Evolutionary conservation across 2,113 vertebrate genomes (phyloP), one percentile per base, ranked within the genome.

Genomic region (Nipponia nippon): DNA sequence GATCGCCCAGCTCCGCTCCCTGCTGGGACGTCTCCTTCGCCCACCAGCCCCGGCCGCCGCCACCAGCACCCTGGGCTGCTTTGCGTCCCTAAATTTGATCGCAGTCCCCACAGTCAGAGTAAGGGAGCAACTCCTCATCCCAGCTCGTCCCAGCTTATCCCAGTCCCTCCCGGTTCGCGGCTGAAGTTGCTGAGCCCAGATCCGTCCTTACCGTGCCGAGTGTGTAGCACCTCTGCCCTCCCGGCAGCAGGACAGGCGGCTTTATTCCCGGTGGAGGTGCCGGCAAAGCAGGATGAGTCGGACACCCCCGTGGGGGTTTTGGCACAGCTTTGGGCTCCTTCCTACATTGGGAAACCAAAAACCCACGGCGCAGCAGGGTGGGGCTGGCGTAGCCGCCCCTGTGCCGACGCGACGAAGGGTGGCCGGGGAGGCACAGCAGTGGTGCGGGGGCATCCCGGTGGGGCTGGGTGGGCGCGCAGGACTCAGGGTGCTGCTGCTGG

Each of bases 241-340:
- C 56, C 19, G 0, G 93, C 47, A 38, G 65, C 95, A 65, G 95
- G 93, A 75, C 0, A 25, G 73, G 75, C 1, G 8, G 90, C 38
- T 97, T 97, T 97, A 97, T 97, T 96, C 65, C 87, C 62, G 4
- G 38, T 0, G 7, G 79, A 92, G 22, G 22, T 80, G 91, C 94
- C 40, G 12, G 95, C 87, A 91, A 76, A 96, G 92, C 96, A 93
- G 95, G 96, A 96, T 97, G 96, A 97, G 95, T 93, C 66, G 87
- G 93, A 93, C 90, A 89, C 56, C 95, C 95, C 93, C 30, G 16
- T 58, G 90, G 93, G 93, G 93, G 62, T 91, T 95, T 94, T 89
- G 93, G 61, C 93, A 76, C 16, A 1, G 83, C 73, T 79, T 44
- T 79, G 78, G 40, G 52, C 34, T 94, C 40, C 87, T 93, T 95